phyloP scores from a whole-genome alignment of 2,113 vertebrate species.

The Epinephelus cyanopodus region DNA sequence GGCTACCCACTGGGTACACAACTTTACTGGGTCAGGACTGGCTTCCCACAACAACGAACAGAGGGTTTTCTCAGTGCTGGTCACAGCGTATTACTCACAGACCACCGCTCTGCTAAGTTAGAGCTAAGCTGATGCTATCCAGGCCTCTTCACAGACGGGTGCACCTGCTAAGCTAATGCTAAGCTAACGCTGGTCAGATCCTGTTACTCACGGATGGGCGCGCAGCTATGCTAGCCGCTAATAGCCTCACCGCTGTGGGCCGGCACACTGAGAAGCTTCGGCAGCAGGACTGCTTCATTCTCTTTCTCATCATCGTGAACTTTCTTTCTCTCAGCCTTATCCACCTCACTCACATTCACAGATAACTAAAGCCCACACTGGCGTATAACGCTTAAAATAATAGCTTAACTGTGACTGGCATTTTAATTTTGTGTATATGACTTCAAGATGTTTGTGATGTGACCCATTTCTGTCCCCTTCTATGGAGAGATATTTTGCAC shows the following conservation, averaged over 20 bases:
- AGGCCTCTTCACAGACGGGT: constrained; percentile 64
- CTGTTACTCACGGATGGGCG: constrained; percentile 56
- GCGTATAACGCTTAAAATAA: constrained; percentile 13
- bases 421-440: constrained; percentile 36
- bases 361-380: neutral
- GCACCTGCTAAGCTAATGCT: constrained; percentile 75
- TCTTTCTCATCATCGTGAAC: constrained; percentile 8
- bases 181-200: constrained; percentile 72
- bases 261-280: constrained; percentile 15
- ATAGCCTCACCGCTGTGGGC: constrained; percentile 28
- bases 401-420: constrained; percentile 20
- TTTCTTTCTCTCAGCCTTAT: constrained; percentile 4
- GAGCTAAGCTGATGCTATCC: constrained; percentile 62
- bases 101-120: constrained; percentile 46
- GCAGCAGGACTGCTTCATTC: constrained; percentile 9
- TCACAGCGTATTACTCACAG: constrained; percentile 66
- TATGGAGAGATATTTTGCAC: constrained; percentile 10
- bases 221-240: constrained; percentile 65
- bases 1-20: constrained; percentile 58
- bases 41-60: constrained; percentile 73
- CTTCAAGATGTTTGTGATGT: constrained; percentile 45
- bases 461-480: constrained; percentile 59
- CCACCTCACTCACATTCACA: neutral
- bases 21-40: constrained; percentile 72
- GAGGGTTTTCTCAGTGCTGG: constrained; percentile 65